These are phyloP conservation scores for Pangasius larnaudii DNA, from an alignment of 2,797 vertebrate genomes.

Conservation along the genomic window DNA sequence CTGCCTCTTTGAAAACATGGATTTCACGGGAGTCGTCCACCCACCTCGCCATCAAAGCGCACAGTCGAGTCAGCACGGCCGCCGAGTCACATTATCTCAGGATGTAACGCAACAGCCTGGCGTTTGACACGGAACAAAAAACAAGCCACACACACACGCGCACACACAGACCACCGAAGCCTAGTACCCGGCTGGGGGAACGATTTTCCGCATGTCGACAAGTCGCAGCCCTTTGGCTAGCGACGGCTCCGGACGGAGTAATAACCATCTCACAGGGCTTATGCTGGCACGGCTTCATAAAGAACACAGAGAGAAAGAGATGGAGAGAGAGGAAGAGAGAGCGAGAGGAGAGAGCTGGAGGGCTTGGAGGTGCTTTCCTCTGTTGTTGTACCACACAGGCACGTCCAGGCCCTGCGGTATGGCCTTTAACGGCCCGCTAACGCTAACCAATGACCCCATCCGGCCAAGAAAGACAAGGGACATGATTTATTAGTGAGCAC, in stretches of 20 bases:
- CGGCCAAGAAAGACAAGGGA: slow-evolving; percentile 73
- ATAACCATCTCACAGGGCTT: slow-evolving; percentile 81
- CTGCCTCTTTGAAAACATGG: slow-evolving; percentile 21
- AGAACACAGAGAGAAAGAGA: slow-evolving; percentile 74
- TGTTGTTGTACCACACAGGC: slow-evolving; percentile 84
- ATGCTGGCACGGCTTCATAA: slow-evolving; percentile 81
- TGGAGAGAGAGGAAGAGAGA: slow-evolving; percentile 67
- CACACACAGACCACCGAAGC: slow-evolving; percentile 67
- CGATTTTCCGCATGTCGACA: slow-evolving; percentile 82
- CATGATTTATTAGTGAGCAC: slow-evolving; percentile 78
- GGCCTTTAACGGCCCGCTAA: slow-evolving; percentile 81
- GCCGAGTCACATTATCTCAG: slow-evolving; percentile 14
- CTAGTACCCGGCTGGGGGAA: slow-evolving; percentile 76
- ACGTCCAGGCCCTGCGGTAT: slow-evolving; percentile 81
- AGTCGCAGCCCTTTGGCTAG: slow-evolving; percentile 83
- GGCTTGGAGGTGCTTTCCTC: slow-evolving; percentile 80
- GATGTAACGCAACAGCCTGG: slow-evolving; percentile 15
- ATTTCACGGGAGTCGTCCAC: slow-evolving; percentile 13
- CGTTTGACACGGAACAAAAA: slow-evolving; percentile 40
- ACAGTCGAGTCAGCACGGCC: background rate
- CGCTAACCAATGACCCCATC: slow-evolving; percentile 72
- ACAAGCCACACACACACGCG: slow-evolving; percentile 60
- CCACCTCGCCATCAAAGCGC: slow-evolving; percentile 33
- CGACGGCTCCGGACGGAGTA: slow-evolving; percentile 76
- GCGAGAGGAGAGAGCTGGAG: slow-evolving; percentile 63